Base-by-base conservation (phyloP, 2,888 invertebrate genomes). In the Anthoptus insignis region DNA sequence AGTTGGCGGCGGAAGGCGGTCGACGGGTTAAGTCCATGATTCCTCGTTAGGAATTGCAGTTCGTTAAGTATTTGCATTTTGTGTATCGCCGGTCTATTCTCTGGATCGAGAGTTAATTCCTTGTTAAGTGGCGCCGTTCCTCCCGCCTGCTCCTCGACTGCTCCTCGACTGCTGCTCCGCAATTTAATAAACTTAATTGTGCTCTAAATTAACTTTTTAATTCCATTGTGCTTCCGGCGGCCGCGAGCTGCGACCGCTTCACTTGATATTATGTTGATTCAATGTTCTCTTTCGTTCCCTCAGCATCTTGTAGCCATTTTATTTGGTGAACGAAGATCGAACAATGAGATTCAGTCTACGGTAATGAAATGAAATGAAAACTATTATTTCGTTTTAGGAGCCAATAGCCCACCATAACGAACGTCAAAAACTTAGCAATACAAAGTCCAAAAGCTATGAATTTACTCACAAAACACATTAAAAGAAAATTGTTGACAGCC, bases 1-100 rank as follows among this genome's bases (percentile, higher is more conserved):
- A 89, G 84, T 88, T 86, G 83, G 77, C 81, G 81, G 80, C 73
- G 80, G 75, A 80, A 79, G 81, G 76, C 81, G 79, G 79, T 71
- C 56, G 37, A 79, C 85, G 79, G 83, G 83, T 63, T 83, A 78
- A 81, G 83, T 81, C 77, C 79, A 49, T 81, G 84, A 86, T 82
- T 83, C 69, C 83, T 80, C 80, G 82, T 83, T 81, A 59, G 52
- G 63, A 64, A 82, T 81, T 82, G 83, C 84, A 86, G 77, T 86
- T 84, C 70, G 71, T 73, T 69, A 83, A 84, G 81, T 81, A 85
- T 88, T 86, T 83, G 83, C 87, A 86, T 87, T 84, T 79, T 79
- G 80, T 80, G 75, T 76, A 72, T 71, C 63, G 65, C 66, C 57
- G 39, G 29, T 54, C 16, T 32, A 22, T 63, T 57, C 47, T 47